These are phyloP conservation scores for Drosophila kanapiae DNA, from an alignment of 1,140 invertebrate species.

Conservation along the genomic window DNA sequence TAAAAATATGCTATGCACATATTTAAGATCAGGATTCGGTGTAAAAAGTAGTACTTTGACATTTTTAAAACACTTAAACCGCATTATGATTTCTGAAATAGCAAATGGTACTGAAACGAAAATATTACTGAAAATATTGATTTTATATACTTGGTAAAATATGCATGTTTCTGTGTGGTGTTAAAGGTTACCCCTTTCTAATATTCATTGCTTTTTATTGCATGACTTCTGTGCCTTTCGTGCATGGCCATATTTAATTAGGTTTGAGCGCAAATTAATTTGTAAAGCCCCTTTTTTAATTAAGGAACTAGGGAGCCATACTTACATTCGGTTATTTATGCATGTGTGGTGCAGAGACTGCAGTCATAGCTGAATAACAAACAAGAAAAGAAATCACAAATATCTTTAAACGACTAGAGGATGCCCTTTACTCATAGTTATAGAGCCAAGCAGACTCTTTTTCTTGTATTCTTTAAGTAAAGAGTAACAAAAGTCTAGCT, in stretches of 20 bases:
- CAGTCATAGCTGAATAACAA: slow-evolving; percentile 11
- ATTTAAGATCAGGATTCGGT: too few relatives aligned
- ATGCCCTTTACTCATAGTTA: neutral
- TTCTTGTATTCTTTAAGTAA: too few relatives aligned
- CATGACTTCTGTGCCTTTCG: slow-evolving; percentile 3
- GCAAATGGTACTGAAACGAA: too few relatives aligned
- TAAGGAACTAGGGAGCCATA: slow-evolving; percentile 9
- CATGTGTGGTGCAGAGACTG: slow-evolving; percentile 4
- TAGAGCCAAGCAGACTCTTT: neutral
- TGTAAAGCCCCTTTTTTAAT: slow-evolving; percentile 10
- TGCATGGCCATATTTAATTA: slow-evolving; percentile 29
- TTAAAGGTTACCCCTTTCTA: neutral
- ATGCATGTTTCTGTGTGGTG: neutral
- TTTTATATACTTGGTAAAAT: neutral
- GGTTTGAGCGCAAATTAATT: slow-evolving; percentile 12
- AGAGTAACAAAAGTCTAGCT: slow-evolving; percentile 26
- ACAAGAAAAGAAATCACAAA: slow-evolving; percentile 5
- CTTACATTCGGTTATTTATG: slow-evolving; percentile 21
- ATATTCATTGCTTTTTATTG: slow-evolving; percentile 9
- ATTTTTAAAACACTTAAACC: too few relatives aligned
- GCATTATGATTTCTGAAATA: too few relatives aligned
- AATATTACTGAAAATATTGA: neutral
- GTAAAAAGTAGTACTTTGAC: too few relatives aligned
- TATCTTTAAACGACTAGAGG: neutral
- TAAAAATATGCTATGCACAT: too few relatives aligned